These are phyloP conservation scores for Spodoptera frugiperda DNA, from an alignment of 1,140 invertebrate genomes.

Conservation along the genomic window DNA sequence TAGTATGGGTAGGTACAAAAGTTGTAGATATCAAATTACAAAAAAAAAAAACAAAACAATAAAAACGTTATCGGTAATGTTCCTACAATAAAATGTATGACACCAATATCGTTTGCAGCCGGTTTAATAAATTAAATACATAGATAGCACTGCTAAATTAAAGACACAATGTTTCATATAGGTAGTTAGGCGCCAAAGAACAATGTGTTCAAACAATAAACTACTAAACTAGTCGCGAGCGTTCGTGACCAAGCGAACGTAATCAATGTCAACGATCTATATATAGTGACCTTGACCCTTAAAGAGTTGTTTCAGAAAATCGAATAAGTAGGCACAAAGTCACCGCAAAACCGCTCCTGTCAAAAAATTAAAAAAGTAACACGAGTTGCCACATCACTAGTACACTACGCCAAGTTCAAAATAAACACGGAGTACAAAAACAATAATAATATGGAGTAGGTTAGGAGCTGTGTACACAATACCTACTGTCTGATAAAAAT, in stretches of 20 bases:
- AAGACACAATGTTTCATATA: too few relatives aligned
- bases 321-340: conserved; percentile 12
- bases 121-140: too few relatives aligned
- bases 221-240: background rate
- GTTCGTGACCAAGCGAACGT: background rate
- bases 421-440: background rate
- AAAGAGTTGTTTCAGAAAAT: background rate
- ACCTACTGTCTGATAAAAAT: background rate
- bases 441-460: background rate
- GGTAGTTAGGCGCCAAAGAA: background rate
- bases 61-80: too few relatives aligned
- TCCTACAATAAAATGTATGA: too few relatives aligned
- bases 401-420: background rate
- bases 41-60: too few relatives aligned
- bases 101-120: too few relatives aligned
- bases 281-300: background rate
- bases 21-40: too few relatives aligned
- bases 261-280: conserved; percentile 36
- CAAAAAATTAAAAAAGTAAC: background rate
- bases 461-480: too few relatives aligned
- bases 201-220: background rate
- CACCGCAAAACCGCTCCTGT: background rate
- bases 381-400: background rate
- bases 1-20: too few relatives aligned
- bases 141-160: too few relatives aligned